Evolutionary conservation across 2,888 invertebrate species (phyloP).

Genomic region (Cheilosia scutellata): DNA sequence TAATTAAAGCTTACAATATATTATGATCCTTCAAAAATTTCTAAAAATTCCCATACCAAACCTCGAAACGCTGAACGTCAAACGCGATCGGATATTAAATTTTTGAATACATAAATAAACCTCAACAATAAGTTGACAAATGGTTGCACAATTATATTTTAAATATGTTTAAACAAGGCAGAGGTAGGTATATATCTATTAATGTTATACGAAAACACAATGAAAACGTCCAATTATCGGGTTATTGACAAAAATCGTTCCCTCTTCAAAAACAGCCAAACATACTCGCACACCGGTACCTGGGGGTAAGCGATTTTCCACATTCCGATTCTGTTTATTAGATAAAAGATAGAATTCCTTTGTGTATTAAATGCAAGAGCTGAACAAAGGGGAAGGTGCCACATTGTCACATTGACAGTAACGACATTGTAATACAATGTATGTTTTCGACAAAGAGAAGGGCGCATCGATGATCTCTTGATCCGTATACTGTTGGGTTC

Average conservation of each 20-base stretch:
- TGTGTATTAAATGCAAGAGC: constrained; percentile 45
- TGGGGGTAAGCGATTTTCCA: constrained; percentile 27
- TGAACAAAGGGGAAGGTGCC: constrained; percentile 67
- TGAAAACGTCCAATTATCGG: constrained; percentile 56
- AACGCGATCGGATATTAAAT: not conserved
- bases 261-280: constrained; percentile 4
- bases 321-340: constrained; percentile 62
- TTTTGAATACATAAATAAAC: constrained; percentile 6
- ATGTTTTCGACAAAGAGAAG: constrained; percentile 26
- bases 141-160: constrained; percentile 68
- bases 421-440: constrained; percentile 53
- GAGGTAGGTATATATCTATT: constrained; percentile 7
- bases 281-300: not conserved
- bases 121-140: constrained; percentile 54
- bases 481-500: constrained; percentile 43
- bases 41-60: constrained; percentile 4
- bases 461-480: constrained; percentile 70
- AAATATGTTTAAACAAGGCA: constrained; percentile 42
- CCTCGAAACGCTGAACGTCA: not conserved
- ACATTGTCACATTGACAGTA: constrained; percentile 44
- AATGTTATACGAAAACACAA: constrained; percentile 32
- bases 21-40: too few species aligned
- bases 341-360: constrained; percentile 62
- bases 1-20: too few species aligned
- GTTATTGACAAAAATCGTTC: constrained; percentile 45